Percentiles rank a stretch among this genome's conserved stretches.
Conservation (phyloP, 2,888 invertebrate species). For the Frankliniella intonsa region DNA sequence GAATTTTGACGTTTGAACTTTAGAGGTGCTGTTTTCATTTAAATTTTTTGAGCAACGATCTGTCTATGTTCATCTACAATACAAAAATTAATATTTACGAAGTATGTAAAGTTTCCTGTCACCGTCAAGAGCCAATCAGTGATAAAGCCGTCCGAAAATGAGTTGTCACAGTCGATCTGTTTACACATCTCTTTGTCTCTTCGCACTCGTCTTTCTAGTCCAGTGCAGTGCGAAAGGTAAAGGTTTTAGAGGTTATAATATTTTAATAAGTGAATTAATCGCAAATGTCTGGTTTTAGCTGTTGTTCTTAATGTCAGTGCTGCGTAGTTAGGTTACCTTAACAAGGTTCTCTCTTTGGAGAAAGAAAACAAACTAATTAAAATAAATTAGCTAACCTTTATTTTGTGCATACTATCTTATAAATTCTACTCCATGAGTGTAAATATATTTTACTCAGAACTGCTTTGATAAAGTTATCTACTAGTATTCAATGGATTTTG, state of each 20-base stretch:
- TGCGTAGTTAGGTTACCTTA: neutral
- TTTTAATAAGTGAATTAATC: neutral
- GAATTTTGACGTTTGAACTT: no score
- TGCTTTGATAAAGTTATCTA: no score
- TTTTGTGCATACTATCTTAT: neutral
- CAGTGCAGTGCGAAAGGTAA: neutral
- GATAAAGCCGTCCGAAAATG: neutral
- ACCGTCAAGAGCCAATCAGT: neutral
- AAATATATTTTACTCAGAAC: neutral
- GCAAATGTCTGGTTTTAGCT: neutral
- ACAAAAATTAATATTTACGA: no score
- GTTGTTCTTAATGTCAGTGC: neutral
- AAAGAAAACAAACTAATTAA: neutral
- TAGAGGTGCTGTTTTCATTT: no score
- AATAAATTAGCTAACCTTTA: neutral
- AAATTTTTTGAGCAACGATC: no score
- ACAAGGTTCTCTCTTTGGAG: neutral
- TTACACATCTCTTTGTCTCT: neutral
- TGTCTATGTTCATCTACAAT: no score
- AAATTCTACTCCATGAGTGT: neutral
- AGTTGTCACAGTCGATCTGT: neutral
- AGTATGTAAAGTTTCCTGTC: slow-evolving; percentile 2
- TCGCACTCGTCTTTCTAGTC: neutral
- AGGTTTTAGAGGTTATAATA: neutral
- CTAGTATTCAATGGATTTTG: neutral